Evolutionary conservation across 1,140 invertebrate genomes (phyloP), one percentile per base, ranked within the genome.

Genomic region (Babylonia areolata): DNA sequence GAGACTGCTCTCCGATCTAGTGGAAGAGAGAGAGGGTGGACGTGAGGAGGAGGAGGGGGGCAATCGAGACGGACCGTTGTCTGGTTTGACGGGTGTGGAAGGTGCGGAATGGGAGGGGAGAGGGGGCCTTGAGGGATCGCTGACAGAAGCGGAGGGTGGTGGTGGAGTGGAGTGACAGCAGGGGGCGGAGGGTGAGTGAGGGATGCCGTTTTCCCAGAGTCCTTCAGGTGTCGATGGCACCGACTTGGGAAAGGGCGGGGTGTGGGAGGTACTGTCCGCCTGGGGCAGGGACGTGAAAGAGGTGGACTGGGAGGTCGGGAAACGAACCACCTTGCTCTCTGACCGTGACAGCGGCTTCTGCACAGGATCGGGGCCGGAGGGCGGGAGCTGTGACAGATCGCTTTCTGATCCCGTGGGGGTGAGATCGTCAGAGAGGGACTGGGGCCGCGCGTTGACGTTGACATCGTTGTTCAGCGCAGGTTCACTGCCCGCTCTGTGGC

Each of bases 401-500:
- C 28, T 23, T 64, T 64, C 12, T 23, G 58, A 64, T 23, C 58
- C 58, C 28, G 58, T 64, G 28, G 58, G 58, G 58, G 58, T 64
- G 58, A 64, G 20, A 23, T 64, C 58, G 15, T 64, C 58, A 64
- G 58, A 23, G 23, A 64, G 28, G 28, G 58, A 64, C 12, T 23
- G 15, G 28, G 2, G 28, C 31, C 40, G 40, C 40, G 69, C 73
- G 31, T 77, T 35, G 39, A 0, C 58, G 40, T 58, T 46, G 42
- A 71, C 77, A 37, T 85, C 42, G n/a, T 81, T 71, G 35, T 86
- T 84, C 23, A 96, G 89, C 15, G 95, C 93, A 12, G 95, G 95
- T 87, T 95, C 95, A 90, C 96, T 96, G 3, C 95, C 96, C 51
- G 90, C 88, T 58, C 92, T 81, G 73, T 90, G 90, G 86, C 92